Evolutionary conservation across 2,888 invertebrate genomes (phyloP).

Genomic region (Macrosoma leucophasiata): DNA sequence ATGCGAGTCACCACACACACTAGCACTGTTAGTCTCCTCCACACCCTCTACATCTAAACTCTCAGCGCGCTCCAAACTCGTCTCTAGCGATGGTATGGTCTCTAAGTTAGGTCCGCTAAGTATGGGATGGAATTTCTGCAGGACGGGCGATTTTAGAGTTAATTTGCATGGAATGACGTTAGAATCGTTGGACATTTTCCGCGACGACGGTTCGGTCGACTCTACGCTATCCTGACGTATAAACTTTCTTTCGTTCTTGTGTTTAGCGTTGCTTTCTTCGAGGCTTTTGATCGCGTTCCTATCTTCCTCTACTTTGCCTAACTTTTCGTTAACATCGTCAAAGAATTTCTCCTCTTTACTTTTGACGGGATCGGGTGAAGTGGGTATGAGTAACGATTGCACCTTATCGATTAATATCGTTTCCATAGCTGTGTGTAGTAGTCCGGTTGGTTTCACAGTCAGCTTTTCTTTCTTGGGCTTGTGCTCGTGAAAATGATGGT

Average conservation of each 20-base stretch:
- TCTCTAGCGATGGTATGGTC: conserved; percentile 64
- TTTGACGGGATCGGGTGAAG: conserved; percentile 46
- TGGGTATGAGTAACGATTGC: conserved; percentile 54
- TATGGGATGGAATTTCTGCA: conserved; percentile 56
- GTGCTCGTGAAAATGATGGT: conserved; percentile 35
- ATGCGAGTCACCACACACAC: conserved; percentile 75
- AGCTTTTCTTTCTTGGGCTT: conserved; percentile 40
- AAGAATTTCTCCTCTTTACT: conserved; percentile 51
- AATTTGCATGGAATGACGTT: conserved; percentile 41
- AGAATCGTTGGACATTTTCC: conserved; percentile 54
- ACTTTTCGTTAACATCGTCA: conserved; percentile 53
- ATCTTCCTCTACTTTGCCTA: conserved; percentile 50
- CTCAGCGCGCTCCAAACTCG: conserved; percentile 46
- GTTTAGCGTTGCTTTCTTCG: conserved; percentile 9
- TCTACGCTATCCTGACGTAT: conserved; percentile 55
- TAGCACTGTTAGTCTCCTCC: conserved; percentile 57
- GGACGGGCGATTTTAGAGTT: conserved; percentile 41
- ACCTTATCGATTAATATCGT: conserved; percentile 75
- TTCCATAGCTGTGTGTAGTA: conserved; percentile 73
- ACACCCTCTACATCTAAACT: conserved; percentile 50
- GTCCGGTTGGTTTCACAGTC: conserved; percentile 48
- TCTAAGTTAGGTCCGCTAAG: conserved; percentile 54
- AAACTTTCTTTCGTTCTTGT: conserved; percentile 39
- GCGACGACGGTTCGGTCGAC: conserved; percentile 37
- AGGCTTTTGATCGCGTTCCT: conserved; percentile 24